Base-by-base conservation (phyloP, 2,113 vertebrate species). In the Gobius niger region DNA sequence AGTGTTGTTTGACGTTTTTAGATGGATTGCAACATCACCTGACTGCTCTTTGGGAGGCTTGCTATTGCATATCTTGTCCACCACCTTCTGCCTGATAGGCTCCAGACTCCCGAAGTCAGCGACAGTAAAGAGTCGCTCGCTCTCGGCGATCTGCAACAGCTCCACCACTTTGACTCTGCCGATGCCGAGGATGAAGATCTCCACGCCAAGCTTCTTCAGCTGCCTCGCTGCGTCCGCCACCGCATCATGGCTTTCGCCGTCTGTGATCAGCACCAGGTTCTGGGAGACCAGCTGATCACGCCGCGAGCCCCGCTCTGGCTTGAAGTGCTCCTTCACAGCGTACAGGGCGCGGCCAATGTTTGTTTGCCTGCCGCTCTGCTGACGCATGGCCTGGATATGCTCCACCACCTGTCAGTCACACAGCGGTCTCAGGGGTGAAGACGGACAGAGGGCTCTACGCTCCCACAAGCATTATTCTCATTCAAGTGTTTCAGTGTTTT, bases 231-330 rank as follows among this genome's bases (percentile, higher is more conserved):
- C 67, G 0, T 84, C 70, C 1, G 70, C 44, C 49, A 93, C 91
- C 0, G 16, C 52, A 2, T 93, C 93, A 7, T 78, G 12, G 0
- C 93, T 94, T 0, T 77, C 65, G 0, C 92, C 90, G 7, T 92
- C 94, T 0, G 93, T 95, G 81, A 95, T 92, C 60, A 95, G 77
- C 12, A 95, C 66, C 50, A 95, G 86, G 15, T 91, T 93, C 76
- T 94, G 92, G 6, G 88, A 84, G 19, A 94, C 65, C 1, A 56
- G 57, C 0, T 19, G 56, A 7, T 69, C 72, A 12, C 49, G 88
- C 4, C 91, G 81, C 57, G 92, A 78, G 1, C 94, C 93, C 0
- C 19, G 74, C 0, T 63, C 78, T 4, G 73, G 67, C 6, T 91
- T 24, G 56, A 95, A 95, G 67, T 91, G 83, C 0, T 50, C 73